Base-by-base conservation (phyloP, 2,888 invertebrate genomes). In the Nymphalis c-album region DNA sequence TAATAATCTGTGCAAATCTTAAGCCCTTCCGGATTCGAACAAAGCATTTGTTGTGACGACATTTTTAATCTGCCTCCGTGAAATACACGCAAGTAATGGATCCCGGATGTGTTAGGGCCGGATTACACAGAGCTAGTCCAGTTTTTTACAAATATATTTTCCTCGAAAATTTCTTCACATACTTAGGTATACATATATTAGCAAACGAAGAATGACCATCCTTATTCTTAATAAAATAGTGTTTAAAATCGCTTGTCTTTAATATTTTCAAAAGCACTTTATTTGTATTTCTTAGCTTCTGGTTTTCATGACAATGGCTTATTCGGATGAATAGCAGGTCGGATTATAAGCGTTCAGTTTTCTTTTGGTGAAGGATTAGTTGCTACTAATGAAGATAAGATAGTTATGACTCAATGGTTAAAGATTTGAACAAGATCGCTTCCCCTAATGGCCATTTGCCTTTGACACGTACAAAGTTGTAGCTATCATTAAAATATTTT, bases 11-110 rank as follows among this genome's bases (percentile, higher is more conserved):
- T 70, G 66, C 65, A 70, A 72, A 75, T 72, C 67, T 63, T 70
- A 73, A 77, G 72, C 76, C 79, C 88, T 90, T 91, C 90, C 90
- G 89, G 88, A 77, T 76, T 76, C 61, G 71, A 74, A 87, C 84
- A 88, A 71, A 78, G 76, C 73, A 69, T 35, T 22, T 88, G 83
- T 89, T 89, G 84, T 88, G 88, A 85, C 85, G 79, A 75, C 77
- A 82, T 80, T 77, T 70, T 75, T 75, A 76, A 72, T 72, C 68
- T 67, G 64, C 70, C 67, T 79, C 83, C 85, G 80, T 84, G 64
- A 69, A 64, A 69, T 70, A 72, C 73, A 79, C 77, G 82, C 80
- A 81, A 87, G 90, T 87, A 88, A 90, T 84, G 81, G 87, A 90
- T 85, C 84, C 90, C 90, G 89, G 90, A 90, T 84, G 82, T 84